phyloP scores from a whole-genome alignment of 2,888 invertebrate genomes.

The Hypsopygia costalis region DNA sequence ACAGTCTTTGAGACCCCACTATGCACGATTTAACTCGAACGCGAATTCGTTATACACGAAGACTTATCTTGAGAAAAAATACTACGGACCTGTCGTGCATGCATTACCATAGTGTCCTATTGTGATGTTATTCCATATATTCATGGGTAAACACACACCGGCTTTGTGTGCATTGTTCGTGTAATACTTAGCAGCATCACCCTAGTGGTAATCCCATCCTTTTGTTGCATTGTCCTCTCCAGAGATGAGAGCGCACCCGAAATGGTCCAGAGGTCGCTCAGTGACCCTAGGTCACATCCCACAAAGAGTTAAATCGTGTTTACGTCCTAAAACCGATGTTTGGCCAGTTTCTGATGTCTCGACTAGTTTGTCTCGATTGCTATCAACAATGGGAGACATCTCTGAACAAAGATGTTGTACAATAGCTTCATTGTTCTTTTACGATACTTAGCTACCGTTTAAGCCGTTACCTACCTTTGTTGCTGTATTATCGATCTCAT shows the following conservation, averaged over 20 bases:
- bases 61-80: constrained; percentile 70
- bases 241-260: constrained; percentile 22
- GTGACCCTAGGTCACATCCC: constrained; percentile 64
- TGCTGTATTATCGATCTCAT: constrained; percentile 70
- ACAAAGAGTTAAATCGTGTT: constrained; percentile 62
- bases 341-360: constrained; percentile 36
- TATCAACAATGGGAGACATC: constrained; percentile 43
- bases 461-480: constrained; percentile 61
- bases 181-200: constrained; percentile 75
- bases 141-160: constrained; percentile 79
- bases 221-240: constrained; percentile 50
- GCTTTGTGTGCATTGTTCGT: constrained; percentile 69
- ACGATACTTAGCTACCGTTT: constrained; percentile 71
- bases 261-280: constrained; percentile 61
- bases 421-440: constrained; percentile 63
- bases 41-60: constrained; percentile 79
- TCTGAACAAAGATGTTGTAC: constrained; percentile 27
- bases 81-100: constrained; percentile 72
- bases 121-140: constrained; percentile 70
- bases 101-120: constrained; percentile 69
- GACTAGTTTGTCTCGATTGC: constrained; percentile 23
- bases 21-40: constrained; percentile 77
- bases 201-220: constrained; percentile 64
- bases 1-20: constrained; percentile 41
- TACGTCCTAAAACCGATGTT: constrained; percentile 59